These are phyloP conservation scores for Agrochola lychnidis DNA, from an alignment of 2,888 invertebrate genomes.

Conservation along the genomic window DNA sequence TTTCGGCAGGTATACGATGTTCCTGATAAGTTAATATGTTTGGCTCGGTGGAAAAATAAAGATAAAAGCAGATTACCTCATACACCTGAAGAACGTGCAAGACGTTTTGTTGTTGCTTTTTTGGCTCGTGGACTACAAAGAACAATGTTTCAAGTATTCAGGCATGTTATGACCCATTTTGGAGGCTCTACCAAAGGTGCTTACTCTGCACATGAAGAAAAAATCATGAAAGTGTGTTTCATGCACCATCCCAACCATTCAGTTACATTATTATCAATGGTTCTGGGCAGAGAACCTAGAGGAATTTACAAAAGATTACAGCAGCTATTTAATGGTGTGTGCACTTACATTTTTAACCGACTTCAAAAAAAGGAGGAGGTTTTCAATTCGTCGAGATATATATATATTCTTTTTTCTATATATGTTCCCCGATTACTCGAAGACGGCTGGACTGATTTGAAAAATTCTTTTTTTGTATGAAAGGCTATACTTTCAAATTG, in stretches of 20 bases:
- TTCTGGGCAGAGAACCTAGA: constrained; percentile 80
- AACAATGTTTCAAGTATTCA: constrained; percentile 80
- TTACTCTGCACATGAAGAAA: constrained; percentile 78
- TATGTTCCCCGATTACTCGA: too few relatives aligned
- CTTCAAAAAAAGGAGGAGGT: too few relatives aligned
- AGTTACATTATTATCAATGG: constrained; percentile 70
- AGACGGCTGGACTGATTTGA: too few relatives aligned
- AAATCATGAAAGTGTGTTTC: constrained; percentile 81
- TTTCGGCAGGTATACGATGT: constrained; percentile 75
- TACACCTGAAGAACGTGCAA: constrained; percentile 74
- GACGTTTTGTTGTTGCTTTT: constrained; percentile 79
- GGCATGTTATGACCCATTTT: constrained; percentile 73
- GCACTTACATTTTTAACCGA: too few relatives aligned
- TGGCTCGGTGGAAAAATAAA: constrained; percentile 81
- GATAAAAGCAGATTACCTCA: constrained; percentile 68
- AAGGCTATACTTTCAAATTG: too few relatives aligned
- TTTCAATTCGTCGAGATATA: too few relatives aligned
- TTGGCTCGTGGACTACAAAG: constrained; percentile 81
- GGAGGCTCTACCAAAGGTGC: constrained; percentile 71
- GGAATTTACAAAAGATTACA: constrained; percentile 77
- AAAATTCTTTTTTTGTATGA: too few relatives aligned
- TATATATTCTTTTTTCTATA: too few relatives aligned
- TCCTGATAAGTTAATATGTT: constrained; percentile 79
- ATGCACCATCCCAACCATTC: constrained; percentile 74
- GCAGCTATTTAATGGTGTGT: constrained; percentile 70